Conservation (phyloP, 2,888 invertebrate genomes). For the Agrochola lota region DNA sequence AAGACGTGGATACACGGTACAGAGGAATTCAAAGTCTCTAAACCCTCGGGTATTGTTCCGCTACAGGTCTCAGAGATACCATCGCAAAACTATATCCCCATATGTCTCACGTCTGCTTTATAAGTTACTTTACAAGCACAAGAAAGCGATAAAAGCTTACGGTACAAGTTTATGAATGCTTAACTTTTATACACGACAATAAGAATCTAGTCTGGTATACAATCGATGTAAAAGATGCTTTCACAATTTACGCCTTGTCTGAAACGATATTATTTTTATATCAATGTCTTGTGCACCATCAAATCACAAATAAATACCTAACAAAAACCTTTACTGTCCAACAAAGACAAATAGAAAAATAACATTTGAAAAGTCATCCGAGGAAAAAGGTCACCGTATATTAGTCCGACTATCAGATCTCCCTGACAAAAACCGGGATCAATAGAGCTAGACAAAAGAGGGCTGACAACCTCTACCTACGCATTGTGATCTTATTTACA, state of each 20-base stretch:
- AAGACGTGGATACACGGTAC: slow-evolving; percentile 17
- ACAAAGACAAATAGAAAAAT: slow-evolving; percentile 25
- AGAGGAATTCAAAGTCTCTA: slow-evolving; percentile 19
- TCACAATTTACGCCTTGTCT: background rate
- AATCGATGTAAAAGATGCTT: slow-evolving; percentile 21
- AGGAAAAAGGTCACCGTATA: slow-evolving; percentile 43
- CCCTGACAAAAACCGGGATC: slow-evolving; percentile 44
- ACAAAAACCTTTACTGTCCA: slow-evolving; percentile 12
- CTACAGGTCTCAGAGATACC: slow-evolving; percentile 28
- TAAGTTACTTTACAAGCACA: slow-evolving; percentile 41
- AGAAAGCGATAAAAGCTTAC: slow-evolving; percentile 47
- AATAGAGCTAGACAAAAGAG: slow-evolving; percentile 49
- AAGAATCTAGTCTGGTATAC: slow-evolving; percentile 4
- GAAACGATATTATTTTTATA: background rate
- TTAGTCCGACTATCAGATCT: slow-evolving; percentile 36
- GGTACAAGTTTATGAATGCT: slow-evolving; percentile 33
- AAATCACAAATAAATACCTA: slow-evolving; percentile 18
- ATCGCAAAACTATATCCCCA: slow-evolving; percentile 16
- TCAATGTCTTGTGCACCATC: background rate
- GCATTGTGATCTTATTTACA: slow-evolving; percentile 33
- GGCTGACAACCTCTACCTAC: slow-evolving; percentile 29
- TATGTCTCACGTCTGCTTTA: slow-evolving; percentile 21
- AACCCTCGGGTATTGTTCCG: slow-evolving; percentile 31
- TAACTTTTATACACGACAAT: slow-evolving; percentile 36
- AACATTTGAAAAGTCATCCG: slow-evolving; percentile 42